A percentile compares a stretch with the other conserved stretches of the same genome.
Evolutionary conservation across 64 coral and sea anemone species (phyloP).

Genomic region (Catalaphyllia jardinei): DNA sequence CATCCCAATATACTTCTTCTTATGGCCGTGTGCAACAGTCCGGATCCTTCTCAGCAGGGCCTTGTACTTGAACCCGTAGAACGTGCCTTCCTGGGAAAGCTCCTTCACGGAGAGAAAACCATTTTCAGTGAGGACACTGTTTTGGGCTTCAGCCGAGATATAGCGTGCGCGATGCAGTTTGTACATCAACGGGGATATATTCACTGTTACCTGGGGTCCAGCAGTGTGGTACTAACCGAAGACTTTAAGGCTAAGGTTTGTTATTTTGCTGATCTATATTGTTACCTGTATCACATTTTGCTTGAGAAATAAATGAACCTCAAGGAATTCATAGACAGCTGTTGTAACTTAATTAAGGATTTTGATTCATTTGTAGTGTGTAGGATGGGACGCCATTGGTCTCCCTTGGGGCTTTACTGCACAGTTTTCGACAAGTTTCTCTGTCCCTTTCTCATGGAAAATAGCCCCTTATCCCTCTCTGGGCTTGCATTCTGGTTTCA

Average conservation of each 20-base stretch:
- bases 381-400: too few relatives aligned
- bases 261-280: neutral
- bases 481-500: too few relatives aligned
- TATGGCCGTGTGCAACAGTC: conserved; percentile 66
- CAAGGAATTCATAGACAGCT: too few relatives aligned
- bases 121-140: conserved; percentile 71
- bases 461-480: too few relatives aligned
- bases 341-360: too few relatives aligned
- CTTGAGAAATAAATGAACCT: too few relatives aligned
- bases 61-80: conserved; percentile 79
- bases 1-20: conserved; percentile 88
- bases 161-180: conserved; percentile 81
- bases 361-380: too few relatives aligned
- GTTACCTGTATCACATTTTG: too few relatives aligned
- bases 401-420: too few relatives aligned
- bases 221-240: conserved; percentile 75
- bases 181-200: conserved; percentile 78
- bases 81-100: conserved; percentile 61
- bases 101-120: conserved; percentile 69
- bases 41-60: conserved; percentile 25
- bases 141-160: conserved; percentile 60
- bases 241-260: conserved; percentile 79
- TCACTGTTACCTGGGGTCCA: conserved; percentile 80
- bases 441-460: too few relatives aligned
- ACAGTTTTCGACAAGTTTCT: too few relatives aligned